Conservation (phyloP, 2,113 vertebrate species). For the Fregata magnificens region DNA sequence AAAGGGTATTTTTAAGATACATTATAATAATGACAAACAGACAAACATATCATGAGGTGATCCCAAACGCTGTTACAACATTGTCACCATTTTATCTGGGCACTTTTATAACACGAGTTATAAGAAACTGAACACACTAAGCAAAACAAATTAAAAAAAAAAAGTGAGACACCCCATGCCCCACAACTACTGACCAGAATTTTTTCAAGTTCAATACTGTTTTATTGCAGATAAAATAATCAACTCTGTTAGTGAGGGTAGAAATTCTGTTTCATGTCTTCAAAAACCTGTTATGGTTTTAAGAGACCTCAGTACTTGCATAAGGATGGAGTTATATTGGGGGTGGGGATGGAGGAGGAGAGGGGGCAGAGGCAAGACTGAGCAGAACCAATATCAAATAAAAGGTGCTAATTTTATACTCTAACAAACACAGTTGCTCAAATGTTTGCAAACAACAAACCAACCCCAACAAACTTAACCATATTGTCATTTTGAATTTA, state of each 20-base stretch:
- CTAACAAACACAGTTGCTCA: conserved; percentile 37
- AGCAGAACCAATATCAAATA: conserved; percentile 54
- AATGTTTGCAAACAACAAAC: conserved; percentile 47
- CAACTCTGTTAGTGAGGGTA: neutral
- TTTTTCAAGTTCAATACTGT: neutral
- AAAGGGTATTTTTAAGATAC: neutral
- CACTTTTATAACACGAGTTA: neutral
- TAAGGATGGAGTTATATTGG: conserved; percentile 11
- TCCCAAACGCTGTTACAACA: neutral
- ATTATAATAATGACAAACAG: neutral
- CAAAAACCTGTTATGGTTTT: neutral
- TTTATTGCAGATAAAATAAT: neutral
- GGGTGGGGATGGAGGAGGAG: conserved; percentile 16
- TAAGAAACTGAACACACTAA: neutral
- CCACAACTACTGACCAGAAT: neutral
- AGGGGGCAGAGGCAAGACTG: conserved; percentile 22
- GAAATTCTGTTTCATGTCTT: neutral
- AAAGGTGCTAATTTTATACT: conserved; percentile 61
- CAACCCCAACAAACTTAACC: neutral
- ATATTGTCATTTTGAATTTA: neutral
- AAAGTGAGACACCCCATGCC: neutral
- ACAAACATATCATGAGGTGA: neutral
- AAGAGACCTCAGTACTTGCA: conserved; percentile 3
- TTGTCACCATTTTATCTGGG: neutral
- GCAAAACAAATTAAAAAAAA: neutral